phyloP scores from a whole-genome alignment of 64 coral and sea anemone genomes.

The Acropora tenuis region DNA sequence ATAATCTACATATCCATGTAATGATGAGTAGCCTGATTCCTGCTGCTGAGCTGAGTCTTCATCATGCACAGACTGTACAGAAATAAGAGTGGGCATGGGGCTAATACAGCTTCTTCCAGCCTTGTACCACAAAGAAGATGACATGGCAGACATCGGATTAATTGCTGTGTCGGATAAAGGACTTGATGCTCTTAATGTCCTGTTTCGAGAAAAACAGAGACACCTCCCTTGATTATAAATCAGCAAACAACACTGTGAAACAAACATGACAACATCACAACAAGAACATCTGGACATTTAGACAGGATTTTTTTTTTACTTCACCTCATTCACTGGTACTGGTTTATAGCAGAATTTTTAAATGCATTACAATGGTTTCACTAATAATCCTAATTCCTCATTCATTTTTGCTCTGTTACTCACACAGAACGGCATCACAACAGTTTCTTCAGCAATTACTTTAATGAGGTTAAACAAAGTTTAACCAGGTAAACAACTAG shows the following conservation, averaged over 20 bases:
- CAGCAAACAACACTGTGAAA: neutral
- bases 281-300: no score
- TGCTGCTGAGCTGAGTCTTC: neutral
- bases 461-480: neutral
- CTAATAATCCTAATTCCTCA: no score
- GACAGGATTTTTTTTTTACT: no score
- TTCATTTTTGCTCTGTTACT: no score
- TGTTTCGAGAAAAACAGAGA: neutral
- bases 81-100: constrained; percentile 22
- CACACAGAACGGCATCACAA: no score
- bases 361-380: no score
- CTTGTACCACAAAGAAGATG: constrained; percentile 49
- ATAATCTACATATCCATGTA: constrained; percentile 11
- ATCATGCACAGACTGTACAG: constrained; percentile 18
- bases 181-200: constrained; percentile 57
- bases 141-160: constrained; percentile 8
- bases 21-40: constrained; percentile 13
- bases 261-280: no score
- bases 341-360: no score
- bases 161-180: neutral
- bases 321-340: no score
- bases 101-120: neutral
- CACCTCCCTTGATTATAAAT: neutral
- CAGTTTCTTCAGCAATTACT: neutral
- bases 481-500: no score